Evolutionary conservation across 2,113 vertebrate genomes (phyloP), one percentile per base, ranked within the genome.

Genomic region (Notothenia rossii): DNA sequence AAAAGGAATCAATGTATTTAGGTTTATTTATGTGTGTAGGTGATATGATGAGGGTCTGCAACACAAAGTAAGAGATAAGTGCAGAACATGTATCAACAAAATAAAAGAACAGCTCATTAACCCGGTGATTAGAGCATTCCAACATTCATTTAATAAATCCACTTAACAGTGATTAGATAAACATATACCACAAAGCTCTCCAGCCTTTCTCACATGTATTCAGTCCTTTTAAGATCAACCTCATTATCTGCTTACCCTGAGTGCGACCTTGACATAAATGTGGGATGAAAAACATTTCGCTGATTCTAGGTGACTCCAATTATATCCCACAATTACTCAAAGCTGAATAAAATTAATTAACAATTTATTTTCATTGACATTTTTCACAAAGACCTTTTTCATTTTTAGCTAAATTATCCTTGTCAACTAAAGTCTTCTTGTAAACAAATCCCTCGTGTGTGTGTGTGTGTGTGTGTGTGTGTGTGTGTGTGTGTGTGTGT

Each of bases 381-480:
- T 29, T 29, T 29, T 29, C 25, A 29, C 25, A 29, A 29, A 29
- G 25, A 29, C 25, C 25, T 29, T 29, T 29, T 29, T 29, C 25
- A 3, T 29, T 29, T 29, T 29, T 3, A 29, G 25, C 25, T 29
- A 29, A 29, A 59, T 9, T 45, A 7, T 70, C 2, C 18, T 56
- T n/a, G 49, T 53, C 5, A 45, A 18, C 11, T 17, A 12, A 75
- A 72, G 72, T 65, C 46, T 18, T 75, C 3, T 67, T 58, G 20
- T 60, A 60, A 64, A 63, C 51, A 33, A 60, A 83, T 81, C 65
- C 20, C 25, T 76, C 10, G 10, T 17, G 53, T 78, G 48, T 69
- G 36, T 74, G 75, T 71, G 69, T 3, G 14, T 49, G 11, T 29
- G 25, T 29, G 25, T 29, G 25, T 29, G 25, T 29, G 3, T 29